Evolutionary conservation across 1,140 invertebrate species (phyloP).

Genomic region (Acromyrmex charruanus): DNA sequence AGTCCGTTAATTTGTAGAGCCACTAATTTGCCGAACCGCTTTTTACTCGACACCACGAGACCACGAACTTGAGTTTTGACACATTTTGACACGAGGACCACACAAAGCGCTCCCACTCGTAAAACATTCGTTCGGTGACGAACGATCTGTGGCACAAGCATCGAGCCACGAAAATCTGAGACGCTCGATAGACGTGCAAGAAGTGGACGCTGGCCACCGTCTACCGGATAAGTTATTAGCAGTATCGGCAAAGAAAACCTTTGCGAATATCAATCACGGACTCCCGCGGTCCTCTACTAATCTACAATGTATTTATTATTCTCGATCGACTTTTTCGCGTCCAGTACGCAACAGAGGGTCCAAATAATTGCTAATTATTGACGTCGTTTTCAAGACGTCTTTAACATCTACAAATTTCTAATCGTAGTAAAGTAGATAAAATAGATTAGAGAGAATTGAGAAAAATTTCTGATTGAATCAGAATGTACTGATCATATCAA

Average conservation of each 20-base stretch:
- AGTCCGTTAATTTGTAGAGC: conserved; percentile 81
- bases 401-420: not conserved
- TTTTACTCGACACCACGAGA: conserved; percentile 76
- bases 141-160: conserved; percentile 16
- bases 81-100: conserved; percentile 86
- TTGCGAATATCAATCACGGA: conserved; percentile 72
- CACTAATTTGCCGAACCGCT: conserved; percentile 80
- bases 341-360: conserved; percentile 32
- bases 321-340: conserved; percentile 67
- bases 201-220: conserved; percentile 74
- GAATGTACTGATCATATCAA: too few species aligned
- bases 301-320: conserved; percentile 82
- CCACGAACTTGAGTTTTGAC: conserved; percentile 84
- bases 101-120: conserved; percentile 81
- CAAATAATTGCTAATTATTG: conserved; percentile 53
- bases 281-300: conserved; percentile 54
- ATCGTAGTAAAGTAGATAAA: not conserved
- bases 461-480: not conserved
- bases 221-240: conserved; percentile 82
- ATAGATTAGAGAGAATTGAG: not conserved
- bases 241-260: conserved; percentile 75
- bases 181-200: conserved; percentile 76
- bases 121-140: conserved; percentile 78
- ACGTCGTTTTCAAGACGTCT: conserved; percentile 7
- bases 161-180: conserved; percentile 38